phyloP scores from a whole-genome alignment of 2,113 vertebrate genomes.

The Zosterops lateralis region DNA sequence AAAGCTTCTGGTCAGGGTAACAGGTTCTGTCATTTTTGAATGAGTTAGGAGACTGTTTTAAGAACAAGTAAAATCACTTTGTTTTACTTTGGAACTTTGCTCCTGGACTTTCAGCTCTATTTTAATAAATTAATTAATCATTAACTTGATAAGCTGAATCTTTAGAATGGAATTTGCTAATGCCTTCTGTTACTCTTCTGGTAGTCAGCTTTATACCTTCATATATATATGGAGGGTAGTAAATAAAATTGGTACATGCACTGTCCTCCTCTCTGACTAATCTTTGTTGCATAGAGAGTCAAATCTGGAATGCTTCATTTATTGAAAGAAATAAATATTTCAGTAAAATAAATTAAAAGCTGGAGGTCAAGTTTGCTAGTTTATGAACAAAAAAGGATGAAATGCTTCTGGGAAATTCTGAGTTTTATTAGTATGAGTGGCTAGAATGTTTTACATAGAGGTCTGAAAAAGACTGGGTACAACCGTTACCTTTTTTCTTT shows the following conservation, averaged over 20 bases:
- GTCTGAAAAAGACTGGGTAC: neutral
- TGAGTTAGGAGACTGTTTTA: neutral
- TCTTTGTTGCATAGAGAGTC: neutral
- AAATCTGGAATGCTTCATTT: neutral
- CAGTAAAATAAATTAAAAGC: neutral
- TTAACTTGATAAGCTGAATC: neutral
- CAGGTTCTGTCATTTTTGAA: neutral
- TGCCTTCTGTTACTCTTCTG: neutral
- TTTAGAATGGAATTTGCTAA: neutral
- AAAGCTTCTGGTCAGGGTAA: neutral
- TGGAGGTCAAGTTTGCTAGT: neutral
- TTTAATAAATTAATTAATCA: neutral
- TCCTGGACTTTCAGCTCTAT: neutral
- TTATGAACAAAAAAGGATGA: neutral
- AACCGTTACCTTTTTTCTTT: neutral
- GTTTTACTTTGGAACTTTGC: neutral
- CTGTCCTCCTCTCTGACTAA: neutral
- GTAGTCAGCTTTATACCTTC: neutral
- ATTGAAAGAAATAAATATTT: conserved; percentile 23
- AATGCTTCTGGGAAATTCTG: neutral
- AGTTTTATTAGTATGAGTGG: neutral
- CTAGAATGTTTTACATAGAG: neutral
- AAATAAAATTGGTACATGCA: neutral
- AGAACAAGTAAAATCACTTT: neutral
- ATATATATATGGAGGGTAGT: neutral